These are phyloP conservation scores for Plebejus anna DNA, from an alignment of 2,888 invertebrate species.

Conservation along the genomic window DNA sequence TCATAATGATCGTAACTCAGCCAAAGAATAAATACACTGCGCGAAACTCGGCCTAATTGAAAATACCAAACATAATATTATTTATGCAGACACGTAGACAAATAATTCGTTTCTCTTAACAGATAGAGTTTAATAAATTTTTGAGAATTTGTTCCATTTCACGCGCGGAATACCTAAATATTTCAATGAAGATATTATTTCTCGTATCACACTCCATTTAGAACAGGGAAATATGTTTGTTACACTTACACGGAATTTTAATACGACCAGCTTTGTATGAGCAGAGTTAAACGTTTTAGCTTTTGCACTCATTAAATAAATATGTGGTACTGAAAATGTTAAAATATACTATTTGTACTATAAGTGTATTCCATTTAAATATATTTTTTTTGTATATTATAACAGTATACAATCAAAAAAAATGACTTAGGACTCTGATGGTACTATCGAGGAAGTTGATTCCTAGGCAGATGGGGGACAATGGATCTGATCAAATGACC, in stretches of 20 bases:
- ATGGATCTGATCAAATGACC: too few relatives aligned
- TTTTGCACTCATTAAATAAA: background rate
- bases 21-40: too few relatives aligned
- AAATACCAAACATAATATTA: background rate
- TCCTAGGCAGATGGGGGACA: too few relatives aligned
- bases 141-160: conserved; percentile 12
- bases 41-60: background rate
- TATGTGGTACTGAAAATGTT: background rate
- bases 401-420: too few relatives aligned
- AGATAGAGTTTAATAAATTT: conserved; percentile 22
- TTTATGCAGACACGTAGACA: background rate
- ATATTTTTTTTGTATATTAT: too few relatives aligned
- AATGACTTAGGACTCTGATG: too few relatives aligned
- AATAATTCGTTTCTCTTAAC: background rate
- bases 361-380: too few relatives aligned
- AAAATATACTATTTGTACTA: too few relatives aligned
- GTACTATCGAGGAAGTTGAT: too few relatives aligned
- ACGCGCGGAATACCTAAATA: conserved; percentile 22
- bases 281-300: background rate
- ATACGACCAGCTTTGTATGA: conserved; percentile 22
- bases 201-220: conserved; percentile 17
- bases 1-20: too few relatives aligned
- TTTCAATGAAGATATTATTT: conserved; percentile 23
- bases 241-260: conserved; percentile 19
- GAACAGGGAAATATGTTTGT: conserved; percentile 21